Evolutionary conservation across 2,797 vertebrate species (phyloP), one percentile per base, ranked within the genome.

Genomic region (Podargus strigoides): DNA sequence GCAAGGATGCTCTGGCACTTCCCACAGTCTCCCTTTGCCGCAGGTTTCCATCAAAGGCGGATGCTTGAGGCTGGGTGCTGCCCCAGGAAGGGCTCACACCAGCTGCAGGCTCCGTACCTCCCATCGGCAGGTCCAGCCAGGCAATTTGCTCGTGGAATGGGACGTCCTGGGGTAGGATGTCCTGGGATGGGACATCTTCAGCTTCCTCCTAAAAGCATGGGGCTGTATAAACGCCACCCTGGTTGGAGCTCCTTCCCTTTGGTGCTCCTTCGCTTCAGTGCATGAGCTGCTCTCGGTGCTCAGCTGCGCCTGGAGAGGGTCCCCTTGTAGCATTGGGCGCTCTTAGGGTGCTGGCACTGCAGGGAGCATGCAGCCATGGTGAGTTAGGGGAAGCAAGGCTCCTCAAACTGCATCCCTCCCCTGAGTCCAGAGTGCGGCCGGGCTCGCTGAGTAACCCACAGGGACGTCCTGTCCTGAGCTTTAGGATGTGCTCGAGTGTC

Each of bases 401-500:
- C 10, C 15, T 78, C 6, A 2, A 53, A 44, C 44, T 79, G 39
- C 58, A 37, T 78, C 19, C 24, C 22, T 1, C 18, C 49, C 10
- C 36, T 18, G 37, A 64, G 11, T 14, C 24, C 5, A 2, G 32
- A 60, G 12, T 8, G 8, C 3, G 3, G 55, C 72, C 23, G 6
- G 27, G 8, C 46, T 75, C 0, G n/a, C n/a, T n/a, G n/a, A n/a
- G n/a, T n/a, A n/a, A n/a, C 0, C 14, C 8, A 26, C n/a, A n/a
- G n/a, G 30, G 18, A 59, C 14, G 36, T 64, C 36, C 68, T 83
- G 86, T 36, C 46, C 47, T 36, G 75, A 67, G 52, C 67, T 74
- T 37, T 22, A 23, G 50, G 37, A 13, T 69, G 13, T 44, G 42
- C 60, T 58, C 0, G 0, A 39, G 60, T 37, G 52, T 47, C 46